These are phyloP conservation scores for Crambe crambe DNA, from an alignment of 37 sponge, comb jelly and placozoan genomes.

Conservation along the genomic window DNA sequence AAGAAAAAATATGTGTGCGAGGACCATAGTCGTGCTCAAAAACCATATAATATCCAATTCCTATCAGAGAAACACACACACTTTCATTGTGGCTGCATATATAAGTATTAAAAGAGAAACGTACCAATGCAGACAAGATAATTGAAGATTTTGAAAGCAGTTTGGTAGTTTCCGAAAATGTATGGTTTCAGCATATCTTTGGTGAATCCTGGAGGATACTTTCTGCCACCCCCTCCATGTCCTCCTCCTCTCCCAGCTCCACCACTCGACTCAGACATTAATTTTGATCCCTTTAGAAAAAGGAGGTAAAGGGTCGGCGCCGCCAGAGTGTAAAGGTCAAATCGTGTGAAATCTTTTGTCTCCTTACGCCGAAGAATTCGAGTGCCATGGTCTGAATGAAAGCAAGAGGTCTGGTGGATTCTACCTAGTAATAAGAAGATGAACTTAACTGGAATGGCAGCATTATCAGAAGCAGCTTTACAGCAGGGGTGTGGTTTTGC, in stretches of 20 bases:
- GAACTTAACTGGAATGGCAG: too few relatives aligned
- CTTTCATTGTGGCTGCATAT: neutral
- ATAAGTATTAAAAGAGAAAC: neutral
- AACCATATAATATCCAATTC: neutral
- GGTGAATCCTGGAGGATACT: conserved; percentile 3
- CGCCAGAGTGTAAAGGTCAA: too few relatives aligned
- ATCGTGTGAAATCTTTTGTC: too few relatives aligned
- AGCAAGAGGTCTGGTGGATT: too few relatives aligned
- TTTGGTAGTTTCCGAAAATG: conserved; percentile 50
- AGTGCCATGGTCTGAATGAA: too few relatives aligned
- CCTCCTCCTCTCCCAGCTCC: neutral
- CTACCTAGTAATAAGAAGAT: too few relatives aligned
- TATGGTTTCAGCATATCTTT: conserved; percentile 55
- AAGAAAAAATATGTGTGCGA: neutral
- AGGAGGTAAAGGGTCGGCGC: neutral
- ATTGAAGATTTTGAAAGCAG: conserved; percentile 44
- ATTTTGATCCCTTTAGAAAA: neutral
- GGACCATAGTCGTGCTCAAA: neutral
- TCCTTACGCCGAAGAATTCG: too few relatives aligned
- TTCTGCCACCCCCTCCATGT: neutral
- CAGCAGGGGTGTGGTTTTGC: too few relatives aligned
- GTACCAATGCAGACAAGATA: conserved; percentile 15
- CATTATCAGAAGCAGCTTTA: too few relatives aligned
- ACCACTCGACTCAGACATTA: neutral
- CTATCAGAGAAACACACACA: neutral